Evolutionary conservation across 2,797 vertebrate genomes (phyloP).

Genomic region (Ficedula albicollis): DNA sequence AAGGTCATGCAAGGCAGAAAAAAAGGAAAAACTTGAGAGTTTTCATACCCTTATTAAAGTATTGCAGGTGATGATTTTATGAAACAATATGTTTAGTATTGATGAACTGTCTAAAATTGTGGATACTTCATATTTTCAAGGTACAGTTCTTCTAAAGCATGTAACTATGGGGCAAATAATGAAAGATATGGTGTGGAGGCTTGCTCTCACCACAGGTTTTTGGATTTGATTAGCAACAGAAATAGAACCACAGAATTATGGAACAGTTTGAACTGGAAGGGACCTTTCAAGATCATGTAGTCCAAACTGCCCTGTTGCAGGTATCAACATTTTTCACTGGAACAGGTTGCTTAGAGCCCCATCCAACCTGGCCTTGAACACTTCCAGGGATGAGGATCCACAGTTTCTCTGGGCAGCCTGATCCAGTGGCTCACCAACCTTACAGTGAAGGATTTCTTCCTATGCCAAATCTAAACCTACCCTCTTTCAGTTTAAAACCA

Average conservation of each 20-base stretch:
- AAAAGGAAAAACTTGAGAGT: background rate
- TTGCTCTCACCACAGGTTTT: background rate
- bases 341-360: background rate
- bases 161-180: background rate
- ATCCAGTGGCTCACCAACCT: background rate
- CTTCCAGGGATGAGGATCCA: background rate
- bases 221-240: background rate
- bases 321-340: background rate
- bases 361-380: background rate
- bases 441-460: background rate
- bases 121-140: background rate
- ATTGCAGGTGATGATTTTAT: background rate
- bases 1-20: background rate
- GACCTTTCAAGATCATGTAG: background rate
- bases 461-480: background rate
- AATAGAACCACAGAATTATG: background rate
- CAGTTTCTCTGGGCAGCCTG: background rate
- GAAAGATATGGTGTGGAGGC: background rate
- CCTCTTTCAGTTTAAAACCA: background rate
- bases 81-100: background rate
- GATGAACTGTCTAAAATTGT: background rate
- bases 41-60: background rate
- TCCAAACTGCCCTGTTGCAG: background rate
- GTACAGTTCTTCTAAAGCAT: background rate
- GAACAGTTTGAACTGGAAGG: background rate